phyloP scores from a whole-genome alignment of 2,797 vertebrate genomes.

The Momotus momota region DNA sequence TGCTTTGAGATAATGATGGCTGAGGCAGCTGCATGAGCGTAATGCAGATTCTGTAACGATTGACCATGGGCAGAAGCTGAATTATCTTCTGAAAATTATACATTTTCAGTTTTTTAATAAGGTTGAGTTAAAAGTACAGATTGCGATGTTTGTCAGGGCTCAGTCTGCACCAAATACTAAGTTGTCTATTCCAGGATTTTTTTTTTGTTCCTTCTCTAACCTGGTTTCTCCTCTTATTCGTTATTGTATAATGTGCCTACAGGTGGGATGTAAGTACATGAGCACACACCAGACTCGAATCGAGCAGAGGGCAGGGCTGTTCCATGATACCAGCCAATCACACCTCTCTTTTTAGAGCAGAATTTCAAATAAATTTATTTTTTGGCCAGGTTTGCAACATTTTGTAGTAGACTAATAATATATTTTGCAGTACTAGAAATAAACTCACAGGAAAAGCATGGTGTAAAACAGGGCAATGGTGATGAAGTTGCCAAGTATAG shows the following conservation, averaged over 20 bases:
- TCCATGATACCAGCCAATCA: neutral
- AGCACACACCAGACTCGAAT: neutral
- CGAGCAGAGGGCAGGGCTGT: neutral
- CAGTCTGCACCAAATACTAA: neutral
- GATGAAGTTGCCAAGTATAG: neutral
- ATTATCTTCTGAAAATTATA: neutral
- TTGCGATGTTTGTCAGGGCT: neutral
- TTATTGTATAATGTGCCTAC: neutral
- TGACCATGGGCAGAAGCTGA: neutral
- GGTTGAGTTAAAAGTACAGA: neutral
- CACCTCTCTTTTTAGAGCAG: neutral
- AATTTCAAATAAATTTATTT: neutral
- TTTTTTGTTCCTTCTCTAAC: neutral
- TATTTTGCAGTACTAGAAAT: neutral
- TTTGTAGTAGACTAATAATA: neutral
- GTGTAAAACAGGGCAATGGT: neutral
- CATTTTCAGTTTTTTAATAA: neutral
- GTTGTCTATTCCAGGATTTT: neutral
- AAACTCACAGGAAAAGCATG: neutral
- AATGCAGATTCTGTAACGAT: neutral
- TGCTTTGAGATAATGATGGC: neutral
- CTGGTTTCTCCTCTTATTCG: neutral
- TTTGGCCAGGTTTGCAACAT: neutral
- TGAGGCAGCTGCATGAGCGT: neutral
- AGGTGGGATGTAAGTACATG: neutral